These are phyloP conservation scores for Myripristis jacobus DNA, from an alignment of 2,797 vertebrate genomes.

Conservation along the genomic window DNA sequence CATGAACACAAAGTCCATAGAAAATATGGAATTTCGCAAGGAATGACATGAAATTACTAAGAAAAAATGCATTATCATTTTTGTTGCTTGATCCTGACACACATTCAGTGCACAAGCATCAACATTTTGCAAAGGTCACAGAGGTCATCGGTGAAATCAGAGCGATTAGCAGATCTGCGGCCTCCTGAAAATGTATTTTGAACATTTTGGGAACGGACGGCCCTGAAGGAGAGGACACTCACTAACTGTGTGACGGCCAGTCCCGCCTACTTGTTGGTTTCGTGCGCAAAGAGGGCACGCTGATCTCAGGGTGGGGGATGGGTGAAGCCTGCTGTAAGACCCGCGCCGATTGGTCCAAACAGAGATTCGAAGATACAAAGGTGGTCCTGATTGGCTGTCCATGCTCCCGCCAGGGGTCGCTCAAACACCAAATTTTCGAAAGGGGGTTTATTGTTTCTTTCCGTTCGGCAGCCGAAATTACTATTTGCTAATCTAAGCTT, in stretches of 20 bases:
- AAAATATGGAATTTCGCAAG: no score
- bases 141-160: accelerated
- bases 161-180: background rate
- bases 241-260: slow-evolving; percentile 23
- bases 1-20: no score
- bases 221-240: slow-evolving; percentile 71
- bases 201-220: slow-evolving; percentile 45
- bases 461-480: slow-evolving; percentile 81
- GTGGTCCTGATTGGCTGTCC: slow-evolving; percentile 68
- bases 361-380: slow-evolving; percentile 80
- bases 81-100: no score
- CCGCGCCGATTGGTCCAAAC: slow-evolving; percentile 69
- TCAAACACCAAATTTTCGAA: slow-evolving; percentile 73
- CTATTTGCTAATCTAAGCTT: slow-evolving; percentile 70
- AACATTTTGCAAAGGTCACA: no score
- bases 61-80: no score
- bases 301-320: slow-evolving; percentile 81
- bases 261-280: slow-evolving; percentile 80
- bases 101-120: accelerated
- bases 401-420: slow-evolving; percentile 71
- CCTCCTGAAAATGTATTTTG: slow-evolving; percentile 26
- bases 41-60: no score
- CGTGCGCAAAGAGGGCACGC: slow-evolving; percentile 79
- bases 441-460: slow-evolving; percentile 88
- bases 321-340: slow-evolving; percentile 64